Base-by-base conservation (phyloP, 2,113 vertebrate species). In the Xenopus laevis region DNA sequence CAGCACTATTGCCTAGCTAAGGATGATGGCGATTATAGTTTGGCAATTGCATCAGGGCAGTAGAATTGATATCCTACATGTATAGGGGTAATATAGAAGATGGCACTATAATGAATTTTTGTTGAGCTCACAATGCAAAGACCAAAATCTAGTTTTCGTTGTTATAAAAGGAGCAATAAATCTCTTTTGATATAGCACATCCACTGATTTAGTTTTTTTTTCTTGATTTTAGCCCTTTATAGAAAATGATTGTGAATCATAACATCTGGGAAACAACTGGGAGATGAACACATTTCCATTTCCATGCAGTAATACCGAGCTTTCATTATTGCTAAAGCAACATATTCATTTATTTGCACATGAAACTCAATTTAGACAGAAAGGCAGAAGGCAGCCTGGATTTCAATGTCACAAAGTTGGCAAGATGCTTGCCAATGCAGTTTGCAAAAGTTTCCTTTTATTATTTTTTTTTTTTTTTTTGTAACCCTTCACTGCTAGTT, bases 271-370 rank as follows among this genome's bases (percentile, higher is more conserved):
- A 80, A 86, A 67, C 75, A 79, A 83, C 79, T 79, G 76, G 71
- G 85, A 90, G 86, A 84, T 87, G 79, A 58, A 76, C 79, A 0
- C 0, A 84, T 89, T 85, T 89, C 78, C 85, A 87, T 89, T 88
- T 86, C 79, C 81, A 74, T 83, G 79, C 15, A 79, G 82, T 86
- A 84, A 87, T 85, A 87, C 0, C 6, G 79, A 61, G 52, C 73
- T 68, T 88, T 84, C 81, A 86, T 80, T 88, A 88, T 86, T 82
- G 79, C 71, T 83, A 86, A 80, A 82, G 55, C 84, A 69, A 58
- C 46, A 72, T 82, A 82, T 83, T 84, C 84, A 83, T 85, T 86
- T 60, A 13, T 75, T 75, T 57, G 60, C 68, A 13, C 47, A 68
- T 23, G 45, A 68, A 63, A 62, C 65, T 61, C 13, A 60, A 75